Conservation (phyloP, 2,797 vertebrate genomes). For the Gobionotothen gibberifrons region DNA sequence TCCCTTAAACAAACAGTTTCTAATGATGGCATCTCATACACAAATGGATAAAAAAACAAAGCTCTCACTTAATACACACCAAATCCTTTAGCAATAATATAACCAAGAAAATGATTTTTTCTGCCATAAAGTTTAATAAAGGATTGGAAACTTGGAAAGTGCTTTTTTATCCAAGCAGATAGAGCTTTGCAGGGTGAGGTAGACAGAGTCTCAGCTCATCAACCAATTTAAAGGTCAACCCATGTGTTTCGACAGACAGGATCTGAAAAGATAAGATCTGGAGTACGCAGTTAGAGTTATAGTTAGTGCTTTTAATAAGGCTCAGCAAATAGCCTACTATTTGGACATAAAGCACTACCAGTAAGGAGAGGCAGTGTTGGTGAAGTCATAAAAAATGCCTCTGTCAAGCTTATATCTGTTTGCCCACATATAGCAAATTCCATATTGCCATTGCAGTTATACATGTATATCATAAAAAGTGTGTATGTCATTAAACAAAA, state of each 20-base stretch:
- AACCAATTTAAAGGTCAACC: not conserved
- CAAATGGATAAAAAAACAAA: not conserved
- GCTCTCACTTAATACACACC: not conserved
- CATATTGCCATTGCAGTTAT: not conserved
- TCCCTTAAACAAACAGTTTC: no score
- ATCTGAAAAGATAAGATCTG: not conserved
- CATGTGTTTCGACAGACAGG: not conserved
- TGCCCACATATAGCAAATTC: not conserved
- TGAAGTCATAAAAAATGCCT: not conserved
- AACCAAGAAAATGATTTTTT: constrained; percentile 15
- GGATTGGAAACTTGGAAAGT: constrained; percentile 15
- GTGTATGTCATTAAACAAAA: no score
- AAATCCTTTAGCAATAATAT: not conserved
- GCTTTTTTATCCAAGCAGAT: constrained; percentile 27
- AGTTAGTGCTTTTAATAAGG: not conserved
- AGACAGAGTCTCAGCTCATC: not conserved
- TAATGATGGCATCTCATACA: no score
- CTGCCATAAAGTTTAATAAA: constrained; percentile 9
- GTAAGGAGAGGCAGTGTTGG: not conserved
- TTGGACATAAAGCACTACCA: not conserved
- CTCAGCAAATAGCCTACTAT: not conserved
- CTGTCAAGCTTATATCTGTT: no score
- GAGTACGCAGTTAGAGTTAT: not conserved
- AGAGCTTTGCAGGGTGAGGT: not conserved
- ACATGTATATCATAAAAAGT: not conserved